phyloP scores from a whole-genome alignment of 2,113 vertebrate genomes.

The Macrotus californicus region DNA sequence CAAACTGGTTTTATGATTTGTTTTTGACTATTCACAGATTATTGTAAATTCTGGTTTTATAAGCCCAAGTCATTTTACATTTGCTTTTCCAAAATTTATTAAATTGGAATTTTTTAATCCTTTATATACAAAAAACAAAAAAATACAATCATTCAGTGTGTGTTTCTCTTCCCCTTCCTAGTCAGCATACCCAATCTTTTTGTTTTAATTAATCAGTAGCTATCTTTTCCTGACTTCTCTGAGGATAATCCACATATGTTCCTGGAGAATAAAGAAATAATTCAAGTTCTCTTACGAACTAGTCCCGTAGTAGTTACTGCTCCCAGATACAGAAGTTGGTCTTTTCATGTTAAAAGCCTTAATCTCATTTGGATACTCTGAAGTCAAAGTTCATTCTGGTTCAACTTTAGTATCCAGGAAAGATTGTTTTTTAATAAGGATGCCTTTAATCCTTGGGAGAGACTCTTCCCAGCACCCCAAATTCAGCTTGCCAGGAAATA shows the following conservation, averaged over 20 bases:
- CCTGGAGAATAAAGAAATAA: slow-evolving; percentile 23
- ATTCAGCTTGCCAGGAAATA: background rate
- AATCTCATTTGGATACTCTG: slow-evolving; percentile 34
- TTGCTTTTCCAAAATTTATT: slow-evolving; percentile 72
- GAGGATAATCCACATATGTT: slow-evolving; percentile 23
- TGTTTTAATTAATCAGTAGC: slow-evolving; percentile 23
- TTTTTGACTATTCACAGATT: slow-evolving; percentile 59
- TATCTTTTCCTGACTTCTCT: slow-evolving; percentile 30
- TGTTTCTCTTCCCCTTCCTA: slow-evolving; percentile 71
- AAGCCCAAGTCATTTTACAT: slow-evolving; percentile 71
- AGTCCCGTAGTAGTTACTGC: slow-evolving; percentile 20
- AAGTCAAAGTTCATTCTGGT: slow-evolving; percentile 22
- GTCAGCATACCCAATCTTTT: slow-evolving; percentile 33
- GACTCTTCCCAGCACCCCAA: background rate
- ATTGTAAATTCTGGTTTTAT: slow-evolving; percentile 68
- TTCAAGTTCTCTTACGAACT: slow-evolving; percentile 8
- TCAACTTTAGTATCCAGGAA: slow-evolving; percentile 14
- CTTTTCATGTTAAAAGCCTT: slow-evolving; percentile 34
- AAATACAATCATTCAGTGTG: slow-evolving; percentile 58
- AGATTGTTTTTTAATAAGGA: background rate
- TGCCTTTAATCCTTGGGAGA: background rate
- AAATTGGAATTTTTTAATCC: slow-evolving; percentile 60
- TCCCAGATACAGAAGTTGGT: slow-evolving; percentile 31
- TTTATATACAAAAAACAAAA: slow-evolving; percentile 62
- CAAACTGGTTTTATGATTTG: slow-evolving; percentile 59